A percentile compares a stretch with the other conserved stretches of the same genome.
These are phyloP conservation scores for Sebastolobus alascanus DNA, from an alignment of 2,797 vertebrate species.

Conservation along the genomic window DNA sequence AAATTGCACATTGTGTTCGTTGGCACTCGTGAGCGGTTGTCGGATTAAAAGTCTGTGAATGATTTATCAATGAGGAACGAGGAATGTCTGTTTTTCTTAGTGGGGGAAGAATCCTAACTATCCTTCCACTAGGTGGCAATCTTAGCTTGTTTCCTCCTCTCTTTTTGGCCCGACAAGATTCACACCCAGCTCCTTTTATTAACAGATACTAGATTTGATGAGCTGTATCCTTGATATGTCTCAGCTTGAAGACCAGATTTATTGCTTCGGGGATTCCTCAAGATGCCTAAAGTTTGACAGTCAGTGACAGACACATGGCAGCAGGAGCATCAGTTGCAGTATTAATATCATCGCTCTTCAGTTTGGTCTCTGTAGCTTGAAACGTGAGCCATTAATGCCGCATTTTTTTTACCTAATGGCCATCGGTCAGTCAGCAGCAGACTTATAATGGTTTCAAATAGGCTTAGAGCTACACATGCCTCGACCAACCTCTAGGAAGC, in stretches of 20 bases:
- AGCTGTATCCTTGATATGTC: constrained; percentile 9
- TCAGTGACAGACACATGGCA: constrained; percentile 44
- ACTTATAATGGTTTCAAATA: constrained; percentile 35
- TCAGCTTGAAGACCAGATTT: constrained; percentile 17
- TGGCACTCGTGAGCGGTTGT: constrained; percentile 40
- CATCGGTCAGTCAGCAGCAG: constrained; percentile 31
- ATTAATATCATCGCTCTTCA: constrained; percentile 38
- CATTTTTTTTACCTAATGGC: constrained; percentile 38
- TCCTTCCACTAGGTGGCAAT: constrained; percentile 82
- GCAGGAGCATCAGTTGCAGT: constrained; percentile 40
- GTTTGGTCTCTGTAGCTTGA: constrained; percentile 43
- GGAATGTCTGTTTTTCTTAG: constrained; percentile 15
- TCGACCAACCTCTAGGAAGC: constrained; percentile 12
- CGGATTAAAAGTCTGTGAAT: constrained; percentile 62
- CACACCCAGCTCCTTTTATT: constrained; percentile 4
- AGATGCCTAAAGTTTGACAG: constrained; percentile 29
- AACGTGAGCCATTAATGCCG: constrained; percentile 36
- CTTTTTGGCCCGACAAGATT: neutral
- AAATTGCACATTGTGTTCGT: constrained; percentile 58
- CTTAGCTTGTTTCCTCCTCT: constrained; percentile 35
- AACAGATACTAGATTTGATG: constrained; percentile 3
- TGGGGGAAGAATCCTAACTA: neutral
- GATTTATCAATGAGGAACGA: constrained; percentile 54
- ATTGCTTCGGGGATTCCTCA: constrained; percentile 19
- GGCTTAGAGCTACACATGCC: constrained; percentile 18